phyloP scores from a whole-genome alignment of 2,888 invertebrate genomes.

The Zelleria hepariella region DNA sequence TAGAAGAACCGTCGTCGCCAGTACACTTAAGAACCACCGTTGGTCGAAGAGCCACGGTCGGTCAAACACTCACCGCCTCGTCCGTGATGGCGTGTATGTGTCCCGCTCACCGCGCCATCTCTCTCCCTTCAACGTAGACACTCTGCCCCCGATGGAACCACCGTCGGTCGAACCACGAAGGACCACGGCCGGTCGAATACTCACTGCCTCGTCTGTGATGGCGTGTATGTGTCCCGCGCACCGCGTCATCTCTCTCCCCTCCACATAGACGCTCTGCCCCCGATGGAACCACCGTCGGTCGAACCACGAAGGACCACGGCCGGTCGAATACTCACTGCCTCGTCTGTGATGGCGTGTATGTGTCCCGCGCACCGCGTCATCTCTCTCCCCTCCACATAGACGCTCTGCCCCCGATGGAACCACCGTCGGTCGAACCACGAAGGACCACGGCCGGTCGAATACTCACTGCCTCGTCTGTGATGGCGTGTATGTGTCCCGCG shows the following conservation, averaged over 20 bases:
- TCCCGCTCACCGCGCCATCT: conserved; percentile 86
- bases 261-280: too few species aligned
- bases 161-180: conserved; percentile 91
- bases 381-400: conserved; percentile 92
- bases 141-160: conserved; percentile 97
- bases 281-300: too few species aligned
- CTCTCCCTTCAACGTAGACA: conserved; percentile 91
- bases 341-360: conserved; percentile 91
- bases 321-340: conserved; percentile 89
- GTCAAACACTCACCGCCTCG: conserved; percentile 80
- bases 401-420: conserved; percentile 95
- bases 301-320: too few species aligned
- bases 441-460: too few species aligned
- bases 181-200: too few species aligned
- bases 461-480: conserved; percentile 90
- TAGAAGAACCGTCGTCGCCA: too few species aligned
- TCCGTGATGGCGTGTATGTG: conserved; percentile 91
- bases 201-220: too few species aligned
- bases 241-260: too few species aligned
- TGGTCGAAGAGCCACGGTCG: conserved; percentile 96
- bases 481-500: conserved; percentile 91
- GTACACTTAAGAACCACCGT: too few species aligned
- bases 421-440: conserved; percentile 94
- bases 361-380: conserved; percentile 87
- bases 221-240: too few species aligned